Conservation (phyloP, 2,113 vertebrate species). For the Micronycteris hirsuta region DNA sequence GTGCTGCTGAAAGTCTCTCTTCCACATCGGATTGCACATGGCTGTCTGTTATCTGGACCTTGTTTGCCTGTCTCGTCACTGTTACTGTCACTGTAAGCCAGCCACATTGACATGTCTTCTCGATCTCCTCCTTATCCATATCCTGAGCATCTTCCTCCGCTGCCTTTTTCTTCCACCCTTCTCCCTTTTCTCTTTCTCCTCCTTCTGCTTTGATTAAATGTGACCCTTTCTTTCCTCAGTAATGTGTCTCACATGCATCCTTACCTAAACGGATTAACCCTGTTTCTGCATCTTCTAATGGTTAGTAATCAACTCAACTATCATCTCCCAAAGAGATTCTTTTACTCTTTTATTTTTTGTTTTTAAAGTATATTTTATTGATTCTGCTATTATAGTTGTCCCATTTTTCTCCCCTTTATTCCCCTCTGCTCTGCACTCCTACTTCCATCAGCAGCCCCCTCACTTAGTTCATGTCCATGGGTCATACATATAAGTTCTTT, state of each 20-base stretch:
- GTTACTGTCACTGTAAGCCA: not conserved
- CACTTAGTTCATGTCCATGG: too few species aligned
- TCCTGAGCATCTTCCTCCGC: not conserved
- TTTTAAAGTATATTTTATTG: too few species aligned
- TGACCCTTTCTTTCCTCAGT: not conserved
- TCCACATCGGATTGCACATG: too few species aligned
- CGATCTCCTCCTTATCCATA: not conserved
- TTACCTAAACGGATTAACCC: not conserved
- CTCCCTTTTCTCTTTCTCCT: not conserved
- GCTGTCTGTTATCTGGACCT: rapidly evolving
- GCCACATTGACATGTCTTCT: not conserved
- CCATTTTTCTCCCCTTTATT: too few species aligned
- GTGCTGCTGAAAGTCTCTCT: not conserved
- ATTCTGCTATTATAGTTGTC: too few species aligned
- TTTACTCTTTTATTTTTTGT: not conserved
- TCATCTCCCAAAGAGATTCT: not conserved
- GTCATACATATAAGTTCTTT: too few species aligned
- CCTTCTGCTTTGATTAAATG: not conserved
- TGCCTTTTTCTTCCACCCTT: too few species aligned
- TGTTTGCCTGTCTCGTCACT: not conserved
- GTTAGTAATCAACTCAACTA: not conserved
- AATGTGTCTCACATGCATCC: not conserved
- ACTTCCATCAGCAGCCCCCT: too few species aligned
- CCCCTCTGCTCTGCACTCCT: too few species aligned
- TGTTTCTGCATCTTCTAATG: not conserved